Evolutionary conservation across 2,113 vertebrate genomes (phyloP), one percentile per base, ranked within the genome.

Genomic region (Xenopus laevis): DNA sequence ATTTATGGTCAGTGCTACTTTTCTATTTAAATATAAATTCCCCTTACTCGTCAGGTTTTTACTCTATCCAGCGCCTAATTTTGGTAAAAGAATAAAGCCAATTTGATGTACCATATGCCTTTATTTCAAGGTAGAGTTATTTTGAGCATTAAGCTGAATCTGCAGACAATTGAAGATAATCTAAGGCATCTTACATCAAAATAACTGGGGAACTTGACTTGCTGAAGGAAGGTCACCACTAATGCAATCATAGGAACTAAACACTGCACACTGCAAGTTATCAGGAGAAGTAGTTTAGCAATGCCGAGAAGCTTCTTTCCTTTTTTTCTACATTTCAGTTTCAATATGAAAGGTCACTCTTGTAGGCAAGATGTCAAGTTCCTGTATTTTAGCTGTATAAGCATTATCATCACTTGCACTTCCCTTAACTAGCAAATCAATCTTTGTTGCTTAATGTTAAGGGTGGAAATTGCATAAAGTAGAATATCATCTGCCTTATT

Each of bases 361-460:
- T 68, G 46, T 63, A 77, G 67, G 74, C 59, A 64, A 63, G 66
- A 70, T 77, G 74, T 77, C 74, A 77, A 69, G 33, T 70, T 70
- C 40, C 66, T 55, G 30, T 69, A 46, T 77, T 76, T 76, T 70
- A 63, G 60, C 74, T 57, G 33, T 64, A 46, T 70, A 64, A 77
- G 66, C 67, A 70, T 66, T 66, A 66, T 63, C 61, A 57, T 57
- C 67, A 64, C 30, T 27, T 64, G 65, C 61, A 47, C 30, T 75
- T 61, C 53, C 53, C 57, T 75, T 63, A 53, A 67, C 64, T 65
- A 33, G 15, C 50, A 23, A 74, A 10, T 27, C 46, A 40, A 50
- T 58, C 66, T 57, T 68, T 66, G 72, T 67, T 74, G 65, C 68
- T 45, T 69, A 68, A 61, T 75, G 47, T 68, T 50, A 68, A 75